Evolutionary conservation across 2,113 vertebrate genomes (phyloP).

Genomic region (Herpailurus yagouaroundi): DNA sequence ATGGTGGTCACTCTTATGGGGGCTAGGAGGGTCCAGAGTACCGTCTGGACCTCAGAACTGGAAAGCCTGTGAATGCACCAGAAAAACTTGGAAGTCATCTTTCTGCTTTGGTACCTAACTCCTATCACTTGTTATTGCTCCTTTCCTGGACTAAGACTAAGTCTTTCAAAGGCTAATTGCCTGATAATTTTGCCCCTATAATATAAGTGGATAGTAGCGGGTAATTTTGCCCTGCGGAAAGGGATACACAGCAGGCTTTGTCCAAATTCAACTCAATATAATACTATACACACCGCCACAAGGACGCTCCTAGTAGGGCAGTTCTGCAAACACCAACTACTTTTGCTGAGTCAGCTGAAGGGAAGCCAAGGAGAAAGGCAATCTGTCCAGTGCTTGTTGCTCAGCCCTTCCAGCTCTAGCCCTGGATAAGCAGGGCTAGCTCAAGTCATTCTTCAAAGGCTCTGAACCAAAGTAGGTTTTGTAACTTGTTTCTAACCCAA

Average conservation of each 20-base stretch:
- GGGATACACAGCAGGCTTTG: neutral
- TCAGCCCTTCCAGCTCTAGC: neutral
- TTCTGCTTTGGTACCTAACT: neutral
- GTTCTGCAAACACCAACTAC: neutral
- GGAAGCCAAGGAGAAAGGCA: neutral
- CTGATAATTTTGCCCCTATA: neutral
- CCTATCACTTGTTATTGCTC: no score
- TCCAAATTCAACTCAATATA: neutral
- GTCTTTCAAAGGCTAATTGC: neutral
- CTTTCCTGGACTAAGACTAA: neutral
- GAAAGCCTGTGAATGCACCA: neutral
- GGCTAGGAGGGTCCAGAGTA: neutral
- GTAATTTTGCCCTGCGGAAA: neutral
- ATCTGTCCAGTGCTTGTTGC: rapidly evolving
- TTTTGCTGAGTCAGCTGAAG: neutral
- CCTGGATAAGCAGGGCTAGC: neutral
- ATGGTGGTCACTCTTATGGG: neutral
- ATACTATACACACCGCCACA: neutral
- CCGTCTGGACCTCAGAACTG: neutral
- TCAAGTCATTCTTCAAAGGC: neutral
- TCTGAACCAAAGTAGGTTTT: neutral
- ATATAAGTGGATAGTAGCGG: neutral
- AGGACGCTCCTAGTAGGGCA: neutral
- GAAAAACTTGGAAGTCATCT: neutral
- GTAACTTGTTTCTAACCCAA: neutral